Conservation (phyloP, 2,113 vertebrate genomes). For the Rousettus leschenaultii region DNA sequence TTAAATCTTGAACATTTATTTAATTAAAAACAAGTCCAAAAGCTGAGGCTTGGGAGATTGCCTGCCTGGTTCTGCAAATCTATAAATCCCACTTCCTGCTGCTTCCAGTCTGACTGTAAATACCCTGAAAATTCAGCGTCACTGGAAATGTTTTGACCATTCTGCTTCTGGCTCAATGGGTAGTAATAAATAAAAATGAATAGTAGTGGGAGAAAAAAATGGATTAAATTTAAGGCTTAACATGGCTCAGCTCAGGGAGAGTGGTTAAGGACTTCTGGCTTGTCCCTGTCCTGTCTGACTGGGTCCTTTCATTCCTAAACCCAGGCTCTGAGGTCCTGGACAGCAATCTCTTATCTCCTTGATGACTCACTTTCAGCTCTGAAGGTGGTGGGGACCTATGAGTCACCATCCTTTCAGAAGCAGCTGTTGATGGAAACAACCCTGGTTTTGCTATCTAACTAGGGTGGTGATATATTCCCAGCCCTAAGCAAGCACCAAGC, state of each 20-base stretch:
- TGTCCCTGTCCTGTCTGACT: neutral
- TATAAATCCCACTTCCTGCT: constrained; percentile 60
- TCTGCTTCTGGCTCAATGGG: constrained; percentile 32
- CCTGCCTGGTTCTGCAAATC: constrained; percentile 47
- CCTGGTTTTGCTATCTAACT: neutral
- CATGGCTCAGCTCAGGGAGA: neutral
- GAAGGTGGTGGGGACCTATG: neutral
- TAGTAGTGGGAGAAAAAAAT: constrained; percentile 21
- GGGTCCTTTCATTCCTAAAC: neutral
- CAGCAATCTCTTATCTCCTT: neutral
- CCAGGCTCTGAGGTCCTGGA: neutral
- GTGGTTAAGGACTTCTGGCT: neutral
- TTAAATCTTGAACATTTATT: constrained; percentile 39
- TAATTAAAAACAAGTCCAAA: constrained; percentile 56
- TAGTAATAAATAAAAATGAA: constrained; percentile 63
- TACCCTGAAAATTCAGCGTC: constrained; percentile 30
- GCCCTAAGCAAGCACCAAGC: neutral
- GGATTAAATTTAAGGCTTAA: constrained; percentile 46
- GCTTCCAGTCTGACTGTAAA: constrained; percentile 46
- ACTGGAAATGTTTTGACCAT: constrained; percentile 49
- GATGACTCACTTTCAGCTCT: constrained; percentile 30
- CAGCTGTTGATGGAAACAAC: neutral
- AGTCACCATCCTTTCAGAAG: constrained; percentile 24
- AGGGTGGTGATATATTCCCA: neutral
- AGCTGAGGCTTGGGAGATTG: constrained; percentile 40